A percentile compares a stretch with the other conserved stretches of the same genome.
Evolutionary conservation across 2,113 vertebrate genomes (phyloP).

Genomic region (Hyperoodon ampullatus): DNA sequence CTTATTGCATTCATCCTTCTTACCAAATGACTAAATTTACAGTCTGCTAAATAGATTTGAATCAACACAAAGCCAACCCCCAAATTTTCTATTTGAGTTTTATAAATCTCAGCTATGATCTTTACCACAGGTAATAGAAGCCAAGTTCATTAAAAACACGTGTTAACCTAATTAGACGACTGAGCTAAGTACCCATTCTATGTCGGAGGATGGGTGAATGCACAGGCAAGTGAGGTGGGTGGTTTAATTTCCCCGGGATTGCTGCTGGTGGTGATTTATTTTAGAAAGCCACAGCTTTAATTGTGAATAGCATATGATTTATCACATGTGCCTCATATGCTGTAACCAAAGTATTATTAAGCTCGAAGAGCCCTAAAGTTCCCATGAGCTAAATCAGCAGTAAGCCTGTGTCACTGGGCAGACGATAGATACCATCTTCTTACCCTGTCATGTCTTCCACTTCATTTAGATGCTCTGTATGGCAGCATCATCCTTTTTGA

Average conservation of each 20-base stretch:
- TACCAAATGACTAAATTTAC: not conserved
- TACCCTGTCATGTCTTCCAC: not conserved
- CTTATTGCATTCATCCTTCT: not conserved
- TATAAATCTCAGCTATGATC: slow-evolving; percentile 43
- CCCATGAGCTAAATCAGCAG: not conserved
- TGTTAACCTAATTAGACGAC: slow-evolving; percentile 47
- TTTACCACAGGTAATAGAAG: not conserved
- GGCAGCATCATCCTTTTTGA: not conserved
- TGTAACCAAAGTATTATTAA: not conserved
- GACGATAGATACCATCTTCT: not conserved
- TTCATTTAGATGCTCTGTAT: not conserved
- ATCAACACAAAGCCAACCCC: not conserved
- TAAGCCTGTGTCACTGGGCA: not conserved
- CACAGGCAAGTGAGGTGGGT: not conserved
- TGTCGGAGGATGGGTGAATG: not conserved
- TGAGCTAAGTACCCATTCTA: not conserved
- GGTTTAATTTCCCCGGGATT: not conserved
- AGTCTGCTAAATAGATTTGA: not conserved
- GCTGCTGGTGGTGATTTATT: not conserved
- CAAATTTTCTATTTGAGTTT: slow-evolving; percentile 30
- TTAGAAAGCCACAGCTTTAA: slow-evolving; percentile 53
- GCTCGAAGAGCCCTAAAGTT: not conserved
- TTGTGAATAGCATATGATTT: slow-evolving; percentile 37
- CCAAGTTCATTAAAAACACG: slow-evolving; percentile 53
- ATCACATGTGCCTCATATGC: not conserved